These are phyloP conservation scores for Spilarctia lutea DNA, from an alignment of 2,888 invertebrate genomes.

Conservation along the genomic window DNA sequence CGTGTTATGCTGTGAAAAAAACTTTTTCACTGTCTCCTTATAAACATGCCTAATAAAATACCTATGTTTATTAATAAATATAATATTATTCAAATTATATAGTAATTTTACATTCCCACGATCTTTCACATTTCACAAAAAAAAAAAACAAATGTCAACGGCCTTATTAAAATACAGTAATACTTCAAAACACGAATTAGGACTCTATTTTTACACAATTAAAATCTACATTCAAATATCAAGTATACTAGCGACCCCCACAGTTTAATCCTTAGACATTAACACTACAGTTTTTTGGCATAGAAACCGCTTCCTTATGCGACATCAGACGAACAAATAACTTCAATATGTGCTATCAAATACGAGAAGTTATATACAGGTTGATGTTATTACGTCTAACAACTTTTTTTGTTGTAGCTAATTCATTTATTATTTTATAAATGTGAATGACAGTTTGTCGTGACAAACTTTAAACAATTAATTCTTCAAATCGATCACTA, in stretches of 20 bases:
- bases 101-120: slow-evolving; percentile 12
- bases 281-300: slow-evolving; percentile 47
- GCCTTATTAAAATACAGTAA: slow-evolving; percentile 25
- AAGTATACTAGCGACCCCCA: slow-evolving; percentile 50
- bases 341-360: slow-evolving; percentile 46
- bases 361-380: slow-evolving; percentile 12
- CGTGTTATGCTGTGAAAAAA: too few species aligned
- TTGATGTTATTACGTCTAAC: neutral
- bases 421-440: neutral
- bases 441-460: neutral
- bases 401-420: neutral
- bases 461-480: too few species aligned
- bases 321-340: slow-evolving; percentile 44
- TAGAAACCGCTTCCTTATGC: slow-evolving; percentile 53
- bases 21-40: too few species aligned
- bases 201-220: rapidly evolving
- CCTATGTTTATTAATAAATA: neutral
- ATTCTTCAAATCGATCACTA: too few species aligned
- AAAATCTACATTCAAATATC: slow-evolving; percentile 25
- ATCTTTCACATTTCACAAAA: slow-evolving; percentile 29
- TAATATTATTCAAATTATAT: neutral
- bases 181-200: slow-evolving; percentile 16
- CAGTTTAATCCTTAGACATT: slow-evolving; percentile 65
- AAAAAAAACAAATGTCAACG: slow-evolving; percentile 37
- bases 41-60: too few species aligned